Evolutionary conservation across 2,888 invertebrate species (phyloP).

Genomic region (Dione juno): DNA sequence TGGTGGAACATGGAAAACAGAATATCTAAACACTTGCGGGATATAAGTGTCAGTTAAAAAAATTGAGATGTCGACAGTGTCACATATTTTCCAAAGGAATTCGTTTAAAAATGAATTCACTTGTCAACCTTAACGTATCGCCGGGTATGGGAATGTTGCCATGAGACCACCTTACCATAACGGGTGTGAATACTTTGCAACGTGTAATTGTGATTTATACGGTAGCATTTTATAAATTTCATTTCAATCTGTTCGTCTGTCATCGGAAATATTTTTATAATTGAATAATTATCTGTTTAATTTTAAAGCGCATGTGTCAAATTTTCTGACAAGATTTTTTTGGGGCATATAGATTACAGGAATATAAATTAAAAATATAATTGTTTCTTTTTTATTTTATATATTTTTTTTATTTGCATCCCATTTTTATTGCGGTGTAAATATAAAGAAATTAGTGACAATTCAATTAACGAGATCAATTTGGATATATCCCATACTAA

Average conservation of each 20-base stretch:
- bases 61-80: slow-evolving; percentile 2
- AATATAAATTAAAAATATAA: neutral
- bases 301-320: slow-evolving; percentile 7
- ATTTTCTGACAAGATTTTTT: neutral
- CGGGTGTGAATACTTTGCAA: slow-evolving; percentile 9
- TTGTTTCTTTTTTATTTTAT: neutral
- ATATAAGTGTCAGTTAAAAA: neutral
- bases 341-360: neutral
- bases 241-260: neutral
- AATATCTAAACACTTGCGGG: no score
- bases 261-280: neutral
- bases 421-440: no score
- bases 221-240: neutral
- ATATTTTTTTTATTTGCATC: neutral
- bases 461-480: no score
- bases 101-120: slow-evolving; percentile 11
- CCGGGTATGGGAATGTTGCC: slow-evolving; percentile 25
- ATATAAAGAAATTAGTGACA: no score
- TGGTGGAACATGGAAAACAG: no score
- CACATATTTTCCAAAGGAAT: slow-evolving; percentile 9
- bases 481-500: no score
- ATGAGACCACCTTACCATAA: slow-evolving; percentile 16
- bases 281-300: slow-evolving; percentile 6
- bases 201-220: slow-evolving; percentile 18
- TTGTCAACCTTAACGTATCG: slow-evolving; percentile 23